These are phyloP conservation scores for Podocnemis expansa DNA, from an alignment of 2,113 vertebrate species.

Conservation along the genomic window DNA sequence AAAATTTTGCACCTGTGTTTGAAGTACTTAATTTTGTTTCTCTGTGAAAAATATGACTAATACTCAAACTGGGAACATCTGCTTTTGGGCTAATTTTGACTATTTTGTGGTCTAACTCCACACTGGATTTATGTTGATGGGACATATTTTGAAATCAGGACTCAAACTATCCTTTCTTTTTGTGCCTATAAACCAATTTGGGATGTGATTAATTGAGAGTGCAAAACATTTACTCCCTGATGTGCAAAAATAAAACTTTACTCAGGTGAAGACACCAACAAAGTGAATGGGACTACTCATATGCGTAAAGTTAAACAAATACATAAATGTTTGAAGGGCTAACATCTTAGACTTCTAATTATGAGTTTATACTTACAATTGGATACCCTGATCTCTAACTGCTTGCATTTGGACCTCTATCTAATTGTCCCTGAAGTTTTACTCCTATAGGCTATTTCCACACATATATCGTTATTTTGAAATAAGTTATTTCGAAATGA, in stretches of 20 bases:
- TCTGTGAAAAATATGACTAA: constrained; percentile 46
- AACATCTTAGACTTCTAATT: not conserved
- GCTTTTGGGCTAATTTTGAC: constrained; percentile 61
- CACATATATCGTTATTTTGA: no score
- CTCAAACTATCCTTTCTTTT: not conserved
- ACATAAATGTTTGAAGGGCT: not conserved
- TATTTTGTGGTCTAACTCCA: constrained; percentile 18
- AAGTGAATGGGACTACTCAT: not conserved
- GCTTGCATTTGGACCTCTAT: not conserved
- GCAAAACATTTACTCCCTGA: not conserved
- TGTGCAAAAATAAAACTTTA: not conserved
- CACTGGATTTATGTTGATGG: not conserved
- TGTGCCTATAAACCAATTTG: not conserved
- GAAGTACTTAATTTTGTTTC: constrained; percentile 56
- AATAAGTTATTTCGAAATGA: no score
- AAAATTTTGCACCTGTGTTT: constrained; percentile 76
- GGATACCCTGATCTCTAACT: constrained; percentile 36
- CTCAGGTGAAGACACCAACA: not conserved
- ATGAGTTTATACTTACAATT: constrained; percentile 3
- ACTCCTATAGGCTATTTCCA: no score
- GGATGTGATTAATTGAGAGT: not conserved
- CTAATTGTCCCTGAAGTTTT: constrained; percentile 34
- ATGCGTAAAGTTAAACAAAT: not conserved
- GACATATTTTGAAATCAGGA: constrained; percentile 15
- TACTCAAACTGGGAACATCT: constrained; percentile 70